Evolutionary conservation across 1,140 invertebrate species (phyloP).

Genomic region (Radopholus similis): DNA sequence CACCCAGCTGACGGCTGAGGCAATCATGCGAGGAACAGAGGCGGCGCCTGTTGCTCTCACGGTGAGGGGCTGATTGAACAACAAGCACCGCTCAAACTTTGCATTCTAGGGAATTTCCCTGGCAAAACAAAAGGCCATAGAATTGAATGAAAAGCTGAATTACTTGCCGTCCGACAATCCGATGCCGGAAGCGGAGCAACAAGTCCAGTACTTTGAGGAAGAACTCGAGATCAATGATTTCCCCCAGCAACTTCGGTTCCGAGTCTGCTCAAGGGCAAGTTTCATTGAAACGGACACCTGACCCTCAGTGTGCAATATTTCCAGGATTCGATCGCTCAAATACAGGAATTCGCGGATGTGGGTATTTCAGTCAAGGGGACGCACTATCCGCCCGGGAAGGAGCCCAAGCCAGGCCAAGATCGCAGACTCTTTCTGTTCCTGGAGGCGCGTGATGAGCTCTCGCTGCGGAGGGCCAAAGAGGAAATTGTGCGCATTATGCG

Average conservation of each 20-base stretch:
- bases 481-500: constrained; percentile 96
- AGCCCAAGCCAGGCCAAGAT: constrained; percentile 75
- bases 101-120: constrained; percentile 60
- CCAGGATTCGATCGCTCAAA: constrained; percentile 90
- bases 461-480: constrained; percentile 93
- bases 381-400: constrained; percentile 82
- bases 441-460: constrained; percentile 91
- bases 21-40: constrained; percentile 69
- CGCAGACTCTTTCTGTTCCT: constrained; percentile 96
- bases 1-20: constrained; percentile 82
- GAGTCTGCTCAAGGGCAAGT: constrained; percentile 86
- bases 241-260: constrained; percentile 94
- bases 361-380: constrained; percentile 97
- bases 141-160: constrained; percentile 91
- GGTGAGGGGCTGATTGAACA: constrained; percentile 2
- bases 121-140: constrained; percentile 73
- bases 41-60: constrained; percentile 40
- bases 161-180: constrained; percentile 77
- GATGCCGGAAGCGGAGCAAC: constrained; percentile 66
- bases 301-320: constrained; percentile 23
- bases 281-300: neutral
- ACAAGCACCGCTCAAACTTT: constrained; percentile 47
- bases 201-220: constrained; percentile 84
- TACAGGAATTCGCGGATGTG: constrained; percentile 97
- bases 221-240: constrained; percentile 99